A percentile compares a stretch with the other conserved stretches of the same genome.
Conservation (phyloP, 2,797 vertebrate genomes). For the Moxostoma hubbsi region DNA sequence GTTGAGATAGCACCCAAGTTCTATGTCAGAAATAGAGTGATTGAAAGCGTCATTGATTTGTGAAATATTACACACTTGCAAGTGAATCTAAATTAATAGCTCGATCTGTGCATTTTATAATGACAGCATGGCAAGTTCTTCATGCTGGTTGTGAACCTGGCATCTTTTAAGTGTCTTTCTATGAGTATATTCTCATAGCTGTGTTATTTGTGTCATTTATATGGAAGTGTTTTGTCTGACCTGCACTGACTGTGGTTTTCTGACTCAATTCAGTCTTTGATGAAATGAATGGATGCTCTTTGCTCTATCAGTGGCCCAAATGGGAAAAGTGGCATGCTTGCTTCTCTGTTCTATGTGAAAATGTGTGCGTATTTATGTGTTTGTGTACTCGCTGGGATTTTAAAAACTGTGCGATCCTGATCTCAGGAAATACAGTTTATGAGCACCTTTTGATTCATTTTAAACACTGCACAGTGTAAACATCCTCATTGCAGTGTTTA, state of each 20-base stretch:
- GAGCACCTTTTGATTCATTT: neutral
- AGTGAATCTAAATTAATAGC: too few species aligned
- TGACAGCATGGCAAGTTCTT: neutral
- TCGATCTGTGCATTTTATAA: neutral
- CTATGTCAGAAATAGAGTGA: neutral
- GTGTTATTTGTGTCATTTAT: neutral
- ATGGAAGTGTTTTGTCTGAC: constrained; percentile 6
- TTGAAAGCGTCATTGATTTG: neutral
- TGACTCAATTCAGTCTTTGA: constrained; percentile 14
- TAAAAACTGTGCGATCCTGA: constrained; percentile 13
- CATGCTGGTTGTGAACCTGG: neutral
- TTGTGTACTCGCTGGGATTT: neutral
- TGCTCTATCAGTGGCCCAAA: constrained; percentile 36
- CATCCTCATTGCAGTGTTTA: neutral
- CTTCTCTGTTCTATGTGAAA: constrained; percentile 4
- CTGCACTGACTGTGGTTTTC: neutral
- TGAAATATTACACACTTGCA: too few species aligned
- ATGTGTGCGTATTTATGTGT: constrained; percentile 24
- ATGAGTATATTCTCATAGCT: neutral
- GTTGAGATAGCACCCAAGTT: neutral
- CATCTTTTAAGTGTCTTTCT: neutral
- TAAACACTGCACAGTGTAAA: neutral
- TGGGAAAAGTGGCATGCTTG: constrained; percentile 33
- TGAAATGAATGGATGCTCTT: constrained; percentile 53
- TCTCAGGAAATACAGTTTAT: constrained; percentile 3